Base-by-base conservation (phyloP, 2,113 vertebrate genomes). In the Trinectes maculatus region DNA sequence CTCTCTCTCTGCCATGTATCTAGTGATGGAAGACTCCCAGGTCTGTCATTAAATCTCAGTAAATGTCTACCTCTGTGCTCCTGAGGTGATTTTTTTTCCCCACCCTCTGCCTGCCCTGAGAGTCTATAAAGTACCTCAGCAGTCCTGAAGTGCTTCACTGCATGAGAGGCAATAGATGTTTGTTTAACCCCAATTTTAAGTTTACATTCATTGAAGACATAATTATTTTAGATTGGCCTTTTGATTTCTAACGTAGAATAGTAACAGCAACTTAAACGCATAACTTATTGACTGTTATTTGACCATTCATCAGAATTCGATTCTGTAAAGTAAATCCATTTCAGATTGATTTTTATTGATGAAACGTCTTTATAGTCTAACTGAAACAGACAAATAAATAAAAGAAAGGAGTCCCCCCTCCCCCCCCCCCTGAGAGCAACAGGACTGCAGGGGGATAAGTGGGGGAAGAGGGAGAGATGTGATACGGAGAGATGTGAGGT, bases 21-120 rank as follows among this genome's bases (percentile, higher is more conserved):
- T 12, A 12, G 53, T 87, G 83, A 84, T 74, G 46, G 67, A 89
- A 57, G 51, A 67, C 71, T 81, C 87, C 71, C 74, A 53, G 15
- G 71, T 64, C 68, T 63, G 42, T 63, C 24, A 51, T 85, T 85
- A 80, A 82, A 79, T 68, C 70, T 77, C 46, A 42, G 54, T 73
- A 81, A 84, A 80, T 55, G 76, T 77, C 79, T 57, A 9, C 64
- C 58, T 15, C 54, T 55, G 71, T 74, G 39, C 61, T 74, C 39
- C 62, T 55, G 49, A 28, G 42, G 42, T 47, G 25, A 62, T 81
- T 83, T 80, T 33, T 52, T 43, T 37, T 37, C 15, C 34, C 31
- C 49, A 24, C 34, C 8, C 48, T 28, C 39, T 33, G 42, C 54
- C 19, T 34, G 42, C 26, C 51, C 49, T 65, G 42, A 55, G 48